phyloP scores from a whole-genome alignment of 1,140 invertebrate species.

The Drosophila willistoni region DNA sequence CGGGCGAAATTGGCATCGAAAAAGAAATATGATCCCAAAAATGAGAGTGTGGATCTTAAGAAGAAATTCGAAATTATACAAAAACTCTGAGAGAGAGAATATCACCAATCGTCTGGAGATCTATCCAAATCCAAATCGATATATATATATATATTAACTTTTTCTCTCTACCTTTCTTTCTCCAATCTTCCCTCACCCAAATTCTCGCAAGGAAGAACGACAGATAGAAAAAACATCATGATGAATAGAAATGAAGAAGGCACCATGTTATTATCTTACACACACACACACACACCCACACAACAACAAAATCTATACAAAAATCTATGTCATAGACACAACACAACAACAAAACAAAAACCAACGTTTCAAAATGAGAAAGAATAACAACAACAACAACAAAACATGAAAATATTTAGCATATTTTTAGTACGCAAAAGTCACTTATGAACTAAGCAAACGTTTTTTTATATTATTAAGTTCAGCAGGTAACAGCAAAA shows the following conservation, averaged over 20 bases:
- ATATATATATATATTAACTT: not conserved
- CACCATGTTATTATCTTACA: conserved; percentile 8
- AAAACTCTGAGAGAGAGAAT: conserved; percentile 87
- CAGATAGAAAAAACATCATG: not conserved
- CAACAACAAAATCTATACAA: not conserved
- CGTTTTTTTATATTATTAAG: conserved; percentile 63
- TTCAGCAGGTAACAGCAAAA: conserved; percentile 42
- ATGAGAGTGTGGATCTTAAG: conserved; percentile 93
- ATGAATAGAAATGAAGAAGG: not conserved
- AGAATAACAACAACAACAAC: not conserved
- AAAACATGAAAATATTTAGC: conserved; percentile 40
- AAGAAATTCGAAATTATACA: conserved; percentile 97
- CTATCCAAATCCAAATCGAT: not conserved
- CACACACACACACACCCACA: conserved; percentile 10
- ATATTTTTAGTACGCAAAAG: conserved; percentile 73
- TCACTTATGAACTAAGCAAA: conserved; percentile 77
- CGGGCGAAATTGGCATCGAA: conserved; percentile 91
- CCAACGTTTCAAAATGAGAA: conserved; percentile 7
- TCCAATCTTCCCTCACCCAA: not conserved
- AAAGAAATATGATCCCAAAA: conserved; percentile 95
- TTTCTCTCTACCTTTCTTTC: not conserved
- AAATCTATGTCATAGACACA: conserved; percentile 21
- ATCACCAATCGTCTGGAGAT: not conserved
- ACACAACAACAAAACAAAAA: conserved; percentile 2
- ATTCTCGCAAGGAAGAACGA: conserved; percentile 3